Conservation (phyloP, 2,797 vertebrate genomes). For the Trachurus trachurus region DNA sequence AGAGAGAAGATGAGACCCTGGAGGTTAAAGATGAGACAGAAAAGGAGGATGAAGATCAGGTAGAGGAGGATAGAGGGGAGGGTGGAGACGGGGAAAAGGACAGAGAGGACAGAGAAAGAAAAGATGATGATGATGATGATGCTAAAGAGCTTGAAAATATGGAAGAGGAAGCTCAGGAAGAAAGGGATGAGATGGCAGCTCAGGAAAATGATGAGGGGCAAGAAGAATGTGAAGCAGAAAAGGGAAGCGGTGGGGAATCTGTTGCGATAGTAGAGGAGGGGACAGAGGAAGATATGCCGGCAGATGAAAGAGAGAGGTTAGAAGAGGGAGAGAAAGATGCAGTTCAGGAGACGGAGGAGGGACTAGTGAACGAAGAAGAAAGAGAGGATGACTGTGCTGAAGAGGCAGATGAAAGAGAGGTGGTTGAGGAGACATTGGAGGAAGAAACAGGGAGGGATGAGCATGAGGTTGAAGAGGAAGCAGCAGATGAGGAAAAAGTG, state of each 20-base stretch:
- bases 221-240: conserved; percentile 23
- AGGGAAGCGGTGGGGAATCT: conserved; percentile 17
- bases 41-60: conserved; percentile 12
- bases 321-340: conserved; percentile 18
- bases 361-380: conserved; percentile 13
- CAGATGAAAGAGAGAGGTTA: conserved; percentile 37
- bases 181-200: not conserved
- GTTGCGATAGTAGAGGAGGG: conserved; percentile 30
- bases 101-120: conserved; percentile 26
- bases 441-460: not conserved
- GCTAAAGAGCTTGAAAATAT: conserved; percentile 22
- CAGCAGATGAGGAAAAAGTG: conserved; percentile 2
- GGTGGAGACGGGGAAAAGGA: not conserved
- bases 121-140: conserved; percentile 29
- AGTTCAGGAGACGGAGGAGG: conserved; percentile 19
- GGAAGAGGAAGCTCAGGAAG: conserved; percentile 12
- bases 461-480: conserved; percentile 9
- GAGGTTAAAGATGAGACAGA: conserved; percentile 13
- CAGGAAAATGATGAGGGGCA: conserved; percentile 8
- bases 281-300: conserved; percentile 24
- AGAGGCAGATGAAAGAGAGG: conserved; percentile 57
- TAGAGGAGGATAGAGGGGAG: conserved; percentile 33
- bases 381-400: conserved; percentile 16
- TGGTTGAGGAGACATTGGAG: conserved; percentile 13
- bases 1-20: conserved; percentile 18